Percentiles rank a stretch among this genome's conserved stretches.
Evolutionary conservation across 2,797 vertebrate species (phyloP).

Genomic region (Eupleurogrammus muticus): DNA sequence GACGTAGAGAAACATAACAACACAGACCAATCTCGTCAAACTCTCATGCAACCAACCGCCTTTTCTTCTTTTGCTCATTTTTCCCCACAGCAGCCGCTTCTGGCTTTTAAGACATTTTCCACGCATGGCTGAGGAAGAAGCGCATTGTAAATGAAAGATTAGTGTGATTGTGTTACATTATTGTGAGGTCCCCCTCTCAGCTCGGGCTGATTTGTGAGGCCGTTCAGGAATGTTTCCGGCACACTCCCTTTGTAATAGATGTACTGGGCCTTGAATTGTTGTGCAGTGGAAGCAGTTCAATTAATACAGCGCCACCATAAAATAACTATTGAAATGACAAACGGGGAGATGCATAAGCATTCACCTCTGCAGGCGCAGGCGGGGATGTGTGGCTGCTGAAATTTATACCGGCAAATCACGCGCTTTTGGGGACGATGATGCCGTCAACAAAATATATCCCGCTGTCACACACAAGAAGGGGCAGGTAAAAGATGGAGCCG

Average conservation of each 20-base stretch:
- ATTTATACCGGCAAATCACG: constrained; percentile 73
- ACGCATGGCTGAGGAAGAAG: constrained; percentile 72
- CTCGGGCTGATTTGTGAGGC: constrained; percentile 80
- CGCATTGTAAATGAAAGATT: constrained; percentile 80
- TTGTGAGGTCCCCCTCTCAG: constrained; percentile 74
- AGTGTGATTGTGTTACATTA: constrained; percentile 79
- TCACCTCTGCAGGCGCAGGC: constrained; percentile 53
- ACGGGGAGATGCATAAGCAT: constrained; percentile 78
- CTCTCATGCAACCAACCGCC: constrained; percentile 44
- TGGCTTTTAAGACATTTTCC: constrained; percentile 71
- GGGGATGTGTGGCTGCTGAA: constrained; percentile 58
- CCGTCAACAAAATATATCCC: constrained; percentile 74
- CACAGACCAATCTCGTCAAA: constrained; percentile 28
- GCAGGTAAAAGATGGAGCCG: constrained; percentile 72
- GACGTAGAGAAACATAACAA: constrained; percentile 21
- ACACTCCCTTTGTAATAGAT: constrained; percentile 75
- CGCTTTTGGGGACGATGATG: constrained; percentile 75
- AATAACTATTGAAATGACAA: constrained; percentile 84
- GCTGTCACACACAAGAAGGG: constrained; percentile 73
- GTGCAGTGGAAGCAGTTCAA: constrained; percentile 80
- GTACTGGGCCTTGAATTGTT: constrained; percentile 79
- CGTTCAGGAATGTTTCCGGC: constrained; percentile 66
- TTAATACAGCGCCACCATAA: constrained; percentile 82
- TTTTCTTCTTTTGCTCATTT: constrained; percentile 20
- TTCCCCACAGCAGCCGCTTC: constrained; percentile 40